Percentiles rank a stretch among this genome's conserved stretches.
Evolutionary conservation across 92 coral and sea anemone genomes (phyloP).

Genomic region (Phenganax marumi): DNA sequence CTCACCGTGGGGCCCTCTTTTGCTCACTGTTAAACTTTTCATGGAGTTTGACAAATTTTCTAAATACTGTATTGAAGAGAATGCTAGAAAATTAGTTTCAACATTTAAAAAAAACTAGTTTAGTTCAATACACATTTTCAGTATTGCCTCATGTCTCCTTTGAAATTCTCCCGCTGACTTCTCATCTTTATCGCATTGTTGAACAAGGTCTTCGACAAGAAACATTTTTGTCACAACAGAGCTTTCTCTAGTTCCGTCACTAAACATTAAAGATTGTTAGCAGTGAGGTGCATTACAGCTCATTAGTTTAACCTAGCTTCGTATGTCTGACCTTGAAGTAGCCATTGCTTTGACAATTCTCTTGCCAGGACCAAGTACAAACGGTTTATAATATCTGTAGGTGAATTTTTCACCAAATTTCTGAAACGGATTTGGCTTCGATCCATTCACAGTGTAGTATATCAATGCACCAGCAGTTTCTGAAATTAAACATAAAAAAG

Average conservation of each 20-base stretch:
- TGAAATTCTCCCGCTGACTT: slow-evolving; percentile 52
- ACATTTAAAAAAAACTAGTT: too few relatives aligned
- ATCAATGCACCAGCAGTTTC: slow-evolving; percentile 79
- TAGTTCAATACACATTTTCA: neutral
- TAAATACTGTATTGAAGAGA: neutral
- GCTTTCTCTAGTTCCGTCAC: slow-evolving; percentile 95
- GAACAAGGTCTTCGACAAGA: slow-evolving; percentile 69
- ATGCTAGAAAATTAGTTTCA: slow-evolving; percentile 6
- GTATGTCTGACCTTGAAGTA: slow-evolving; percentile 58
- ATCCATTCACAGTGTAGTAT: slow-evolving; percentile 89
- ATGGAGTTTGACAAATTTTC: slow-evolving; percentile 19
- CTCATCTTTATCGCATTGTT: slow-evolving; percentile 45
- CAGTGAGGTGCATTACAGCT: too few relatives aligned
- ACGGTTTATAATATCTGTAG: slow-evolving; percentile 85
- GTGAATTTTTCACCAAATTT: slow-evolving; percentile 90
- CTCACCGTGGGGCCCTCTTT: neutral
- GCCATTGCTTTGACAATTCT: slow-evolving; percentile 96
- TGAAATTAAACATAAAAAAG: slow-evolving; percentile 34
- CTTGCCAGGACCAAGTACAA: slow-evolving; percentile 91
- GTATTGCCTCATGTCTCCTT: slow-evolving; percentile 50
- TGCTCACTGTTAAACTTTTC: neutral
- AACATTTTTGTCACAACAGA: slow-evolving; percentile 88
- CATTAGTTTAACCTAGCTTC: neutral
- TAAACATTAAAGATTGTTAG: neutral
- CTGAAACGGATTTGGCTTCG: slow-evolving; percentile 95